These are phyloP conservation scores for Lemur catta DNA, from an alignment of 2,797 vertebrate genomes.

Conservation along the genomic window DNA sequence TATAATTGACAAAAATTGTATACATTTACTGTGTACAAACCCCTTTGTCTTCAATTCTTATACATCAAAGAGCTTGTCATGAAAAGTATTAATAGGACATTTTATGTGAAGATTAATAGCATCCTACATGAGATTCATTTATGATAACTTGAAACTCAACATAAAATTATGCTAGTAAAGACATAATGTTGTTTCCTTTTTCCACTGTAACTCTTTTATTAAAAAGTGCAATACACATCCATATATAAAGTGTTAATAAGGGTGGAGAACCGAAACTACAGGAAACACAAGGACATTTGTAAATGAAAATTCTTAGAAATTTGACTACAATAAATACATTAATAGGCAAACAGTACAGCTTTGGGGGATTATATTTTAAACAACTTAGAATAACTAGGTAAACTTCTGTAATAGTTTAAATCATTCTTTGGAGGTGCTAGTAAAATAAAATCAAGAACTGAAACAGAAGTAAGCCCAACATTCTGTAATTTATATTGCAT, in stretches of 20 bases:
- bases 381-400: conserved; percentile 20
- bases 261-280: not conserved
- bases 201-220: conserved; percentile 26
- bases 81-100: conserved; percentile 16
- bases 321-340: not conserved
- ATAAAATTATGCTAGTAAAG: conserved; percentile 57
- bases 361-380: conserved; percentile 23
- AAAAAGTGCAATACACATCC: not conserved
- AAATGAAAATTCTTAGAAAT: not conserved
- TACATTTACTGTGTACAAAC: not conserved
- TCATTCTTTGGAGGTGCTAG: not conserved
- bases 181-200: conserved; percentile 37
- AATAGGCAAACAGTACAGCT: not conserved
- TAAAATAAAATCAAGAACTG: conserved; percentile 13
- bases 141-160: conserved; percentile 60
- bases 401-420: conserved; percentile 19
- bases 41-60: conserved; percentile 31
- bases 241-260: not conserved
- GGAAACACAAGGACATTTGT: not conserved
- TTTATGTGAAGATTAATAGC: conserved; percentile 69
- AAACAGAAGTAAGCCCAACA: not conserved
- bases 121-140: conserved; percentile 55
- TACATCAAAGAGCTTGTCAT: conserved; percentile 41
- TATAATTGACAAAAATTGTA: not conserved
- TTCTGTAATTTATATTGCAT: not conserved